phyloP scores from a whole-genome alignment of 2,888 invertebrate species.

The Protonemura montana region DNA sequence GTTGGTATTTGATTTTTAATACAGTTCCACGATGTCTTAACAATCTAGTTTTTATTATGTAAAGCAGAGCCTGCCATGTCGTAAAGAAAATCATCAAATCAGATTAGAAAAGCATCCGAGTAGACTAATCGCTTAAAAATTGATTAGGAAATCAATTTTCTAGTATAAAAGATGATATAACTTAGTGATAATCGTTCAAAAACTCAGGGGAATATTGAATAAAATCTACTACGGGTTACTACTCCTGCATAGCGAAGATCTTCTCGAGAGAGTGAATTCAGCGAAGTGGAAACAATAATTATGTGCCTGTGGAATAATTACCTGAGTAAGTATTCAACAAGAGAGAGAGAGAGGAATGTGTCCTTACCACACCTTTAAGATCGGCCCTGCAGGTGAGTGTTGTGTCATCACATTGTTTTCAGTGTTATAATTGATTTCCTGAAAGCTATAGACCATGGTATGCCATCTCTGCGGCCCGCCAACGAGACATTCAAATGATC shows the following conservation, averaged over 20 bases:
- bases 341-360: constrained; percentile 32
- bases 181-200: background rate
- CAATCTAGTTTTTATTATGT: background rate
- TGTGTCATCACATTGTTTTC: constrained; percentile 36
- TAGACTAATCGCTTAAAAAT: constrained; percentile 19
- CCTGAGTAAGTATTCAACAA: constrained; percentile 25
- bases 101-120: background rate
- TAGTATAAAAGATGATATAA: background rate
- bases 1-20: background rate
- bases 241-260: background rate
- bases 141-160: constrained; percentile 2
- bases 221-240: background rate
- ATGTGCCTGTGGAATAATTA: constrained; percentile 22
- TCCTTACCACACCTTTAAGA: constrained; percentile 28
- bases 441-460: constrained; percentile 13
- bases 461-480: background rate
- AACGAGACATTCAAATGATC: background rate
- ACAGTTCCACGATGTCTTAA: background rate
- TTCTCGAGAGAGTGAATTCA: constrained; percentile 1
- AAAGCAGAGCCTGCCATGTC: background rate
- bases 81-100: background rate
- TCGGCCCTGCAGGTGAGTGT: constrained; percentile 16
- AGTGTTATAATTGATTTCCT: constrained; percentile 35
- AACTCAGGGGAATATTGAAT: background rate
- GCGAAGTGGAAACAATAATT: constrained; percentile 27